Conservation (phyloP, 1,140 invertebrate species). For the Zaprionus tsacasi region DNA sequence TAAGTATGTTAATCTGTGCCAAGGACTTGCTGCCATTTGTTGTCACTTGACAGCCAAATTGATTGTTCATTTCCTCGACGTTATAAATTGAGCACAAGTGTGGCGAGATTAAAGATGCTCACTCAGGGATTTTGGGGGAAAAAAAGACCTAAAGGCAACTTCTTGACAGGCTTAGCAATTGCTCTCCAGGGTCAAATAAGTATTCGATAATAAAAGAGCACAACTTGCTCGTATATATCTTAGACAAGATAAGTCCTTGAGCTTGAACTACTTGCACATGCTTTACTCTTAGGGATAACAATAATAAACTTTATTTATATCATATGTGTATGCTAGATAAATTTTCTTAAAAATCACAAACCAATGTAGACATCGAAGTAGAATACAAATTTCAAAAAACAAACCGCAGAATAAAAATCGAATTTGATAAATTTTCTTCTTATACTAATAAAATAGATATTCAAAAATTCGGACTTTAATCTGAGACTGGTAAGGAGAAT, state of each 20-base stretch:
- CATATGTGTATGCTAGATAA: slow-evolving; percentile 1
- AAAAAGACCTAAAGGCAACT: background rate
- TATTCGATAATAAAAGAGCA: background rate
- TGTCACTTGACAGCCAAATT: slow-evolving; percentile 43
- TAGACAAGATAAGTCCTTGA: background rate
- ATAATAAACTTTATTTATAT: slow-evolving; percentile 5
- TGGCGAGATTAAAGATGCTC: slow-evolving; percentile 4
- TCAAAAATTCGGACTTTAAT: slow-evolving; percentile 1
- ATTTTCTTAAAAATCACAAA: slow-evolving; percentile 15
- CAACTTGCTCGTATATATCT: background rate
- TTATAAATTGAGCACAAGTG: slow-evolving; percentile 24
- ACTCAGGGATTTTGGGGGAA: background rate
- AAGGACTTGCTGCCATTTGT: slow-evolving; percentile 26
- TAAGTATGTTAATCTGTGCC: slow-evolving; percentile 36
- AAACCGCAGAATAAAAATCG: background rate
- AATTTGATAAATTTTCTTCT: background rate
- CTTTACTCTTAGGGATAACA: background rate
- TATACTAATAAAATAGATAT: background rate
- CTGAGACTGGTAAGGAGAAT: background rate
- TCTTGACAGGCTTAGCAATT: background rate
- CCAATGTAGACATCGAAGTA: slow-evolving; percentile 1
- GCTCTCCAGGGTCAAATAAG: background rate
- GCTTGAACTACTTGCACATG: background rate
- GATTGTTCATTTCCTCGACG: slow-evolving; percentile 38
- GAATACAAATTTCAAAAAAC: slow-evolving; percentile 7